A percentile compares a stretch with the other conserved stretches of the same genome.
Conservation (phyloP, 1,140 invertebrate genomes). For the Bombus terrestris region DNA sequence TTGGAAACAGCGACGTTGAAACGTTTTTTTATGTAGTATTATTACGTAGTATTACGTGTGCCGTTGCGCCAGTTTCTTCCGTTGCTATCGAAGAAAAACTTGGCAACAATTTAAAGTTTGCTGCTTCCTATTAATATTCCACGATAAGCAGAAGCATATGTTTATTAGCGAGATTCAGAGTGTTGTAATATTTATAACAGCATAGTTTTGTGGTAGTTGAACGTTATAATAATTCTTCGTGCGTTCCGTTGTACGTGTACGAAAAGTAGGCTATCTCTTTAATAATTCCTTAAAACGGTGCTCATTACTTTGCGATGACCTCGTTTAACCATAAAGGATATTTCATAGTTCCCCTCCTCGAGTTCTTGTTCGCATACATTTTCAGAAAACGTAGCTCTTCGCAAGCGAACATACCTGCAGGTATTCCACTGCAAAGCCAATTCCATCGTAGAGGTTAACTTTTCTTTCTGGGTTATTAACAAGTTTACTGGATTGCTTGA, state of each 20-base stretch:
- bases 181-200: slow-evolving; percentile 14
- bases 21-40: too few species aligned
- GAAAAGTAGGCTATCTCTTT: slow-evolving; percentile 49
- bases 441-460: background rate
- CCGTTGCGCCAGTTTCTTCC: too few species aligned
- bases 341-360: slow-evolving; percentile 22
- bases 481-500: background rate
- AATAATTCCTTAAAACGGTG: slow-evolving; percentile 49
- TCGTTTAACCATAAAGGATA: slow-evolving; percentile 51
- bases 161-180: background rate
- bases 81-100: too few species aligned
- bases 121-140: too few species aligned
- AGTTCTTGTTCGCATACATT: slow-evolving; percentile 30
- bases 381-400: slow-evolving; percentile 1
- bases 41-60: too few species aligned
- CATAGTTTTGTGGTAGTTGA: background rate
- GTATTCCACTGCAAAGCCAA: background rate
- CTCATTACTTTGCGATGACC: slow-evolving; percentile 50
- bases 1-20: too few species aligned
- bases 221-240: slow-evolving; percentile 25
- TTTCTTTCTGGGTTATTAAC: background rate
- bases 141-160: background rate
- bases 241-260: slow-evolving; percentile 18
- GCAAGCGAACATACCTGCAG: background rate
- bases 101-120: too few species aligned